phyloP scores from a whole-genome alignment of 2,888 invertebrate genomes.

The Andrena bicolor region DNA sequence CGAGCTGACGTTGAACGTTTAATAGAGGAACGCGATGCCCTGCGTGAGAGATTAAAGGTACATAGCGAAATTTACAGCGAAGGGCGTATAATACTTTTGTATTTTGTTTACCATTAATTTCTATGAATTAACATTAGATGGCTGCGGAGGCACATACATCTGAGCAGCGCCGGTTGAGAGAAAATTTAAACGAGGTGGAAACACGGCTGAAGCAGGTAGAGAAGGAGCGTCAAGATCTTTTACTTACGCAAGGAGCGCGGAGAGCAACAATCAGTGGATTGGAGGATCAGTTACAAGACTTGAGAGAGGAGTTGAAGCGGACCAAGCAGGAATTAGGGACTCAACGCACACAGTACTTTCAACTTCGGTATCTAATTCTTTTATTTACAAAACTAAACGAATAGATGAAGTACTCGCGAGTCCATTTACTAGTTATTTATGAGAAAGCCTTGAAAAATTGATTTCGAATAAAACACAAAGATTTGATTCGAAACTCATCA shows the following conservation, averaged over 20 bases:
- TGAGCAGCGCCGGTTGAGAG: constrained; percentile 86
- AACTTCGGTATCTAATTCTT: constrained; percentile 86
- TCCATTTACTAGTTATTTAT: background rate
- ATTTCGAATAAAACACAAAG: too few relatives aligned
- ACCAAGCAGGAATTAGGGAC: constrained; percentile 86
- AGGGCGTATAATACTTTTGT: too few relatives aligned
- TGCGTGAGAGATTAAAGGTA: constrained; percentile 87
- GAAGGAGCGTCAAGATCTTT: constrained; percentile 86
- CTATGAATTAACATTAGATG: constrained; percentile 70
- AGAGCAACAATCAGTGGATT: constrained; percentile 86
- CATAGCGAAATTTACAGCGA: too few relatives aligned
- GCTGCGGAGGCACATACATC: constrained; percentile 85
- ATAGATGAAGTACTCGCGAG: too few relatives aligned
- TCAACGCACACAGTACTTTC: constrained; percentile 86
- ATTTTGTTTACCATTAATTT: too few relatives aligned
- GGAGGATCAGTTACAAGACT: constrained; percentile 86
- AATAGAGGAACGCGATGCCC: constrained; percentile 87
- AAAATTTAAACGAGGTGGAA: constrained; percentile 86
- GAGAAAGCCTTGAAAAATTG: background rate
- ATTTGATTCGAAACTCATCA: too few relatives aligned
- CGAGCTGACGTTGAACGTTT: constrained; percentile 87
- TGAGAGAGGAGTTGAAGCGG: constrained; percentile 85
- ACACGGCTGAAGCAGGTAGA: constrained; percentile 86
- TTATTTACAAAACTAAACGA: background rate
- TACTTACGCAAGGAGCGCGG: constrained; percentile 85